Conservation (phyloP, 2,888 invertebrate species). For the Thera britannica region DNA sequence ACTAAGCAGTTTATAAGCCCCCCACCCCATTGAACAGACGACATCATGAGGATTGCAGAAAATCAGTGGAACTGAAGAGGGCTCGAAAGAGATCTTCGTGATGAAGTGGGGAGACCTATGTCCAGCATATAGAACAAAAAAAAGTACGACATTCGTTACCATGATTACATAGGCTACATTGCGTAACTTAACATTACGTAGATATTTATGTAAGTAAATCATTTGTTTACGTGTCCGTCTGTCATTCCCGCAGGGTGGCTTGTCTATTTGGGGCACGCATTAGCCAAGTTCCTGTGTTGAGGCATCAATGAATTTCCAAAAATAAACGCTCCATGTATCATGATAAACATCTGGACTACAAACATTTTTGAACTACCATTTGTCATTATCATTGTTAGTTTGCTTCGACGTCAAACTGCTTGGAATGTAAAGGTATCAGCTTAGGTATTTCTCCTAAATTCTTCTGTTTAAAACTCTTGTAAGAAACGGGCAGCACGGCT, state of each 20-base stretch:
- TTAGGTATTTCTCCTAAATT: too few species aligned
- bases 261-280: constrained; percentile 56
- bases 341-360: constrained; percentile 27
- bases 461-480: too few species aligned
- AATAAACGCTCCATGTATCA: constrained; percentile 19
- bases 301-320: constrained; percentile 39
- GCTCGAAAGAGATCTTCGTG: too few species aligned
- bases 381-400: constrained; percentile 8
- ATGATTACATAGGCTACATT: neutral
- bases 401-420: neutral
- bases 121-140: too few species aligned
- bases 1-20: too few species aligned
- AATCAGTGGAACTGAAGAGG: too few species aligned
- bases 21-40: too few species aligned
- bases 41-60: too few species aligned
- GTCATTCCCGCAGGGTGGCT: constrained; percentile 57
- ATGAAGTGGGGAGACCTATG: too few species aligned
- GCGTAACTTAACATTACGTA: constrained; percentile 7
- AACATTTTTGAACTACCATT: constrained; percentile 16
- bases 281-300: constrained; percentile 57
- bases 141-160: too few species aligned
- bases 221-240: constrained; percentile 49
- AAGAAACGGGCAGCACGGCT: too few species aligned
- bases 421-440: neutral
- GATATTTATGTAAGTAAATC: constrained; percentile 27